Percentiles rank a stretch among this genome's conserved stretches.
Conservation (phyloP, 2,888 invertebrate genomes). For the Phyllotreta cruciferae region DNA sequence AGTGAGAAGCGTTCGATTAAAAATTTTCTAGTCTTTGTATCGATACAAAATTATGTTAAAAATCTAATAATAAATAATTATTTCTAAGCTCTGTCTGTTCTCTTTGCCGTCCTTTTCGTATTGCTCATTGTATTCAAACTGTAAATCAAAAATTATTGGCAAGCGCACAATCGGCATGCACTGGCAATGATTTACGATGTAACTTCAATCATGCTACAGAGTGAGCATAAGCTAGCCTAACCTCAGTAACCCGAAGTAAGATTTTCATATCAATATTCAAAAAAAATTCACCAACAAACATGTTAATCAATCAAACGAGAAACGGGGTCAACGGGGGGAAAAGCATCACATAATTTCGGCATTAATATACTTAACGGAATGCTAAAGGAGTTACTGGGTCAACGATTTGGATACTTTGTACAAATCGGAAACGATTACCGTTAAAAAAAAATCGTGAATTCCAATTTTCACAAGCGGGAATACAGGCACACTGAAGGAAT, state of each 20-base stretch:
- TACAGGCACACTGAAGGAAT: conserved; percentile 3
- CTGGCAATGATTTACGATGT: too few species aligned
- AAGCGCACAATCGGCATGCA: not conserved
- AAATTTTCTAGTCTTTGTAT: conserved; percentile 13
- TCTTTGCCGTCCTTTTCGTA: not conserved
- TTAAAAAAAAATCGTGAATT: conserved; percentile 18
- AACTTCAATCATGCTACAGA: too few species aligned
- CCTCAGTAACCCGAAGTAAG: not conserved
- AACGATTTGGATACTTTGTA: conserved; percentile 14
- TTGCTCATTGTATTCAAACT: conserved; percentile 3
- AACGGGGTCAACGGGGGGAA: too few species aligned
- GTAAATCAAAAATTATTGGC: conserved; percentile 5
- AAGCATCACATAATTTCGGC: conserved; percentile 4
- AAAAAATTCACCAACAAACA: too few species aligned
- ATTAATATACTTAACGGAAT: conserved; percentile 17
- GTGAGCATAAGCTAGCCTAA: not conserved
- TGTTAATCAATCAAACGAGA: too few species aligned
- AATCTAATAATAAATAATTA: conserved; percentile 3
- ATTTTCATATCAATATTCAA: not conserved
- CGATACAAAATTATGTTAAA: conserved; percentile 4
- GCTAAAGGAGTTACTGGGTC: conserved; percentile 16
- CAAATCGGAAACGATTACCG: conserved; percentile 20
- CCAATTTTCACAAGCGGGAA: conserved; percentile 12
- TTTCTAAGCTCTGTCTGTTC: not conserved
- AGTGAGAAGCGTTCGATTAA: conserved; percentile 1